Evolutionary conservation across 2,797 vertebrate species (phyloP).

Genomic region (Lerista edwardsae): DNA sequence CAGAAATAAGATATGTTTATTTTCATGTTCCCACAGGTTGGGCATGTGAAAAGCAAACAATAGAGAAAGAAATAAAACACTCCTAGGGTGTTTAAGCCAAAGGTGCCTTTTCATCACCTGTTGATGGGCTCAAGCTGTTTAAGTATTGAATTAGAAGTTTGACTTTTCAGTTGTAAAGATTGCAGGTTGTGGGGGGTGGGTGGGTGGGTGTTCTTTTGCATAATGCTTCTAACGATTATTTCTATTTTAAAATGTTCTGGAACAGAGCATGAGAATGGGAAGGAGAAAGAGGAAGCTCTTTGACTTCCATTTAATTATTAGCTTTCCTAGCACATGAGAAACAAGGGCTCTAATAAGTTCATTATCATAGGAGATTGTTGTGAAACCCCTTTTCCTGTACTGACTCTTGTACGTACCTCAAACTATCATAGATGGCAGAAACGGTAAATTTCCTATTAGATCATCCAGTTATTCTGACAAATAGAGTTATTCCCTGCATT

Average conservation of each 20-base stretch:
- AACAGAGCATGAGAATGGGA: neutral
- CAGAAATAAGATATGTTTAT: constrained; percentile 11
- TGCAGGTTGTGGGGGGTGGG: constrained; percentile 2
- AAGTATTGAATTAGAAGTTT: neutral
- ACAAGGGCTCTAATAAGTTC: constrained; percentile 10
- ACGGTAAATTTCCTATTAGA: neutral
- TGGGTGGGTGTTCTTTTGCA: neutral
- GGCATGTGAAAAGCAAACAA: neutral
- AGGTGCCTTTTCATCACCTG: constrained; percentile 8
- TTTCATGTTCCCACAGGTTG: neutral
- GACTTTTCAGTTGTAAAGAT: neutral
- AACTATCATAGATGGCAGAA: neutral
- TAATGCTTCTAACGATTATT: neutral
- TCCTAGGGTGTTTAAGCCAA: neutral
- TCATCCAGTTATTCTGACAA: neutral
- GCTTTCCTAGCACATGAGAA: constrained; percentile 42
- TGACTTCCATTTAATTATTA: neutral
- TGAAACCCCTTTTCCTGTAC: neutral
- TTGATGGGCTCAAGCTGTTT: neutral
- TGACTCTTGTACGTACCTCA: neutral
- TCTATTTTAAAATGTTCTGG: constrained; percentile 6
- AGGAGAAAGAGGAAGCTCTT: neutral
- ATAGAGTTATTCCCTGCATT: neutral
- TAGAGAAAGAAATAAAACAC: neutral
- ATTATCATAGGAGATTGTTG: neutral